Evolutionary conservation across 2,888 invertebrate genomes (phyloP), one percentile per base, ranked within the genome.

Genomic region (Ariolimax columbianus): DNA sequence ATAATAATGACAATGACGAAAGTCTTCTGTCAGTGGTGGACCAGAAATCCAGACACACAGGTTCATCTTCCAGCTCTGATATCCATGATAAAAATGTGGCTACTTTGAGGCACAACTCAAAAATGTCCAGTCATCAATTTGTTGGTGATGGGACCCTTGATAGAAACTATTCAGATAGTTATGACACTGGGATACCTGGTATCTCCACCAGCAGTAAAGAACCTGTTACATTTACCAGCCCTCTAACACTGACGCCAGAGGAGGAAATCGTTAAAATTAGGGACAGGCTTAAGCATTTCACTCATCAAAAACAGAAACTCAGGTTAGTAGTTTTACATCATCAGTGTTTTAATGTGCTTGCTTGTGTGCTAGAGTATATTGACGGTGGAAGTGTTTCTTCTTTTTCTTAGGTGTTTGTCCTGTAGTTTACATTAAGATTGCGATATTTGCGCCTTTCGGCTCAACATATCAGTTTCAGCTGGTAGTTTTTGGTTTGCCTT

Each of bases 241-340:
- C 84, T 66, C 80, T 82, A 72, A 72, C 83, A 36, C 84, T 81
- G 17, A 77, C 87, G 23, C 85, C 85, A 30, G 85, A 86, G 30
- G 89, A 89, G 70, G 91, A 92, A 85, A 88, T 92, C n/a, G 79
- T 90, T 7, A 75, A 86, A 38, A 92, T 92, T 33, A 87, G 92
- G 77, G 91, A 92, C 82, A 86, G 85, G 75, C 87, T 92, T 83
- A 89, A 89, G 77, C 83, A 86, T 43, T 92, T 91, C 89, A 90
- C 90, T 43, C 86, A 89, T 36, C 89, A 91, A 78, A 91, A 91
- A 86, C 90, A 90, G 80, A 90, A 90, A 85, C 87, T 92, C 19
- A 90, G 91, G 92, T 92, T 85, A 86, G 87, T 43, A 26, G 19
- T 68, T 33, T 38, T 11, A 36, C 40, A 14, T 51, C 36, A 2